A percentile compares a stretch with the other conserved stretches of the same genome.
Conservation (phyloP, 2,797 vertebrate species). For the Pangasius sanitwongsei region DNA sequence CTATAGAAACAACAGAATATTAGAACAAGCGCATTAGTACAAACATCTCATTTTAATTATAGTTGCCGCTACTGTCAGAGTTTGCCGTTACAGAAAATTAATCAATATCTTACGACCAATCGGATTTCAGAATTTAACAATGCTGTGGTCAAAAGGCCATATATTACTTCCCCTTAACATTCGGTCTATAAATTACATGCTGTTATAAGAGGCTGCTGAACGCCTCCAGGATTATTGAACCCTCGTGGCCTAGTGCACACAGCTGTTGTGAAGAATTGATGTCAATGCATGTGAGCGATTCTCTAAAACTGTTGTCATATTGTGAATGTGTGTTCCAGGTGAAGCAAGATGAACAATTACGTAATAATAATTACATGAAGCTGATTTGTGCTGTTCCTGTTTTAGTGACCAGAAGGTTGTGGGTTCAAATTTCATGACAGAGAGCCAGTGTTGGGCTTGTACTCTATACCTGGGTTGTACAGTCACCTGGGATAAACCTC, state of each 20-base stretch:
- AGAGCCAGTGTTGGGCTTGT: neutral
- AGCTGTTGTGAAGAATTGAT: constrained; percentile 18
- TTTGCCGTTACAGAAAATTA: neutral
- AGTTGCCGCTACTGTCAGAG: neutral
- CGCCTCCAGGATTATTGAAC: neutral
- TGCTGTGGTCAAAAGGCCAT: neutral
- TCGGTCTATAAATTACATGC: constrained; percentile 1
- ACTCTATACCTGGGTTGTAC: neutral
- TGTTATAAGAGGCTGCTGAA: neutral
- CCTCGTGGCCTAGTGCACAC: neutral
- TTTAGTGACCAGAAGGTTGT: neutral
- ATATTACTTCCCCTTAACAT: neutral
- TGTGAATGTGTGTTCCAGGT: neutral
- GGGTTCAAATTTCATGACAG: neutral
- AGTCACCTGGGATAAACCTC: neutral
- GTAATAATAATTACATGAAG: neutral
- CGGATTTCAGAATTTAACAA: constrained; percentile 4
- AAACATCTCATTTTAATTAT: neutral
- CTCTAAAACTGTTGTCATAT: neutral
- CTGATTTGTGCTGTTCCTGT: neutral
- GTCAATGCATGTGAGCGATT: neutral
- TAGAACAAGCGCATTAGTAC: neutral
- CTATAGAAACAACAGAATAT: neutral
- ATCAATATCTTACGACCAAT: neutral
- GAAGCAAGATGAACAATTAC: neutral